Evolutionary conservation across 1,140 invertebrate species (phyloP).

Genomic region (Ephestia elutella): DNA sequence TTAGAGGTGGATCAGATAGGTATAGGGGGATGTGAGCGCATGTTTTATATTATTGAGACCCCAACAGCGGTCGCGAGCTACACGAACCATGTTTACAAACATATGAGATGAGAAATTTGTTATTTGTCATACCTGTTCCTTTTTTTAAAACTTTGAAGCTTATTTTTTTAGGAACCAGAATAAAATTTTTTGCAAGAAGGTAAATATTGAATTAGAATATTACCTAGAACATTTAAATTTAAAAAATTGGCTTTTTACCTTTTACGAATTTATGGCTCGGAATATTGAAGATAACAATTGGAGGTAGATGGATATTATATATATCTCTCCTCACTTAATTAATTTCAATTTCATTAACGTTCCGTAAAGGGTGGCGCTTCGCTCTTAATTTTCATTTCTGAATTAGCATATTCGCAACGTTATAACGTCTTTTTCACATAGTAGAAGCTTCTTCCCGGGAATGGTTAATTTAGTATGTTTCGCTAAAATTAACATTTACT

Average conservation of each 20-base stretch:
- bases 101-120: constrained; percentile 20
- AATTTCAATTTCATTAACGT: constrained; percentile 9
- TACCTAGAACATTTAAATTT: too few relatives aligned
- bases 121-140: constrained; percentile 10
- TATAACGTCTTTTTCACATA: constrained; percentile 6
- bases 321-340: constrained; percentile 8
- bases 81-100: constrained; percentile 56
- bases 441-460: neutral
- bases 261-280: neutral
- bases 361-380: constrained; percentile 6
- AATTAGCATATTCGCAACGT: constrained; percentile 8
- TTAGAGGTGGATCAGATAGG: constrained; percentile 23
- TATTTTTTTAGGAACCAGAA: neutral
- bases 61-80: constrained; percentile 30
- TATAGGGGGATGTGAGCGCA: constrained; percentile 43
- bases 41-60: constrained; percentile 70
- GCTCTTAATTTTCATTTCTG: constrained; percentile 9
- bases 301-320: neutral
- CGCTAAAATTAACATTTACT: too few relatives aligned
- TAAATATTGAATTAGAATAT: too few relatives aligned
- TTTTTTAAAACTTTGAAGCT: neutral
- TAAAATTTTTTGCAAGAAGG: neutral
- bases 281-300: neutral
- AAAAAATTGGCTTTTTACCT: too few relatives aligned
- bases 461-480: too few relatives aligned